Percentiles rank a stretch among this genome's conserved stretches.
Evolutionary conservation across 2,113 vertebrate species (phyloP).

Genomic region (Mormyrus lacerda): DNA sequence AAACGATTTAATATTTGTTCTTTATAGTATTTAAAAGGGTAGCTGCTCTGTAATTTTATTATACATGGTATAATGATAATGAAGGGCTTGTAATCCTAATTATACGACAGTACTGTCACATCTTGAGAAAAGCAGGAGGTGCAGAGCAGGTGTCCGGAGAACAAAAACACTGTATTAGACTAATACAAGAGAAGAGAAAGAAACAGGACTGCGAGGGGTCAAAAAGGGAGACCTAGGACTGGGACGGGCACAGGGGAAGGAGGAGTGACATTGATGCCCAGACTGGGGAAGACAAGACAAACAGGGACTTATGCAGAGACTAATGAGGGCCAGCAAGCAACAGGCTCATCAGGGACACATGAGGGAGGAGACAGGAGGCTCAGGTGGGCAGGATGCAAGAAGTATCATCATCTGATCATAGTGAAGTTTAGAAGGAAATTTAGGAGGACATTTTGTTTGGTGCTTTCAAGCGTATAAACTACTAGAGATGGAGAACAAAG

Average conservation of each 20-base stretch:
- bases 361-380: neutral
- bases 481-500: neutral
- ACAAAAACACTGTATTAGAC: neutral
- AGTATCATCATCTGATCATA: neutral
- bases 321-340: neutral
- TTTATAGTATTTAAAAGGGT: no score
- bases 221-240: neutral
- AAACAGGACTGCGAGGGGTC: neutral
- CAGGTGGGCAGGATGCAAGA: neutral
- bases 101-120: neutral
- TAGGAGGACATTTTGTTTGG: neutral
- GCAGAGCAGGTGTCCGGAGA: neutral
- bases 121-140: neutral
- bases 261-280: neutral
- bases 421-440: neutral
- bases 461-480: neutral
- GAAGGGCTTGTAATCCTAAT: no score
- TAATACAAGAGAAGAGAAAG: neutral
- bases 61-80: no score
- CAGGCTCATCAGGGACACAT: neutral
- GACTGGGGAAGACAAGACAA: neutral
- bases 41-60: no score
- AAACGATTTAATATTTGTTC: no score
- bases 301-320: neutral
- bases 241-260: neutral